phyloP scores from a whole-genome alignment of 2,797 vertebrate genomes.

The Micromesistius poutassou region DNA sequence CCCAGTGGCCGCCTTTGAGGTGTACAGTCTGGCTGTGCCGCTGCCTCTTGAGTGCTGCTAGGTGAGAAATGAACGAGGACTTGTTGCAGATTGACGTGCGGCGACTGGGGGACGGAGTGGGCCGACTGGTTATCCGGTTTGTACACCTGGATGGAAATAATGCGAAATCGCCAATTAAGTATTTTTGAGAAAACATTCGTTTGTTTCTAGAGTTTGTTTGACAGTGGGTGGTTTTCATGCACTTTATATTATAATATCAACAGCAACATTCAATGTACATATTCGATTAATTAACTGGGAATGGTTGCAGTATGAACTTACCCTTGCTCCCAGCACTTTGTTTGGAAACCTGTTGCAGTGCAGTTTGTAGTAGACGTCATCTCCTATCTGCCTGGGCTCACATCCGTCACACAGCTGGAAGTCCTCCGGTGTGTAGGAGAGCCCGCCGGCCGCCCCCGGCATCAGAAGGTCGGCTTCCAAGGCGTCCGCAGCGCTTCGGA shows the following conservation, averaged over 20 bases:
- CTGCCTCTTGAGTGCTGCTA: not conserved
- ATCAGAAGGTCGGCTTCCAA: constrained; percentile 50
- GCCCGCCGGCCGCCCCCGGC: not conserved
- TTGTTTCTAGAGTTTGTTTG: no score
- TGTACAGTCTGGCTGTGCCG: constrained; percentile 12
- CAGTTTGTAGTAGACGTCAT: constrained; percentile 68
- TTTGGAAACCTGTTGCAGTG: constrained; percentile 46
- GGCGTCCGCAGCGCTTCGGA: constrained; percentile 50
- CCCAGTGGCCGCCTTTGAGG: constrained; percentile 24
- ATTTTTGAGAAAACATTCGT: not conserved
- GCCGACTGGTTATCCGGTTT: constrained; percentile 5
- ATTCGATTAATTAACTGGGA: not conserved
- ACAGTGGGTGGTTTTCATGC: not conserved
- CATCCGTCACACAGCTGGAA: constrained; percentile 51
- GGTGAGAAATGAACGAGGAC: constrained; percentile 57
- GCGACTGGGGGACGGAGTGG: constrained; percentile 20
- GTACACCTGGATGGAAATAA: constrained; percentile 53
- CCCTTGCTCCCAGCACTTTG: constrained; percentile 72
- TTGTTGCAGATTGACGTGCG: constrained; percentile 69
- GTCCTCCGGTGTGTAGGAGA: constrained; percentile 55
- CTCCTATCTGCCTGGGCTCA: constrained; percentile 55
- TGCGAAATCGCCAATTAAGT: not conserved
- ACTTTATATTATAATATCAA: not conserved
- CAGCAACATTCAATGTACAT: not conserved
- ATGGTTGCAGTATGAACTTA: constrained; percentile 42